Conservation (phyloP, 2,113 vertebrate genomes). For the Paramisgurnus dabryanus region DNA sequence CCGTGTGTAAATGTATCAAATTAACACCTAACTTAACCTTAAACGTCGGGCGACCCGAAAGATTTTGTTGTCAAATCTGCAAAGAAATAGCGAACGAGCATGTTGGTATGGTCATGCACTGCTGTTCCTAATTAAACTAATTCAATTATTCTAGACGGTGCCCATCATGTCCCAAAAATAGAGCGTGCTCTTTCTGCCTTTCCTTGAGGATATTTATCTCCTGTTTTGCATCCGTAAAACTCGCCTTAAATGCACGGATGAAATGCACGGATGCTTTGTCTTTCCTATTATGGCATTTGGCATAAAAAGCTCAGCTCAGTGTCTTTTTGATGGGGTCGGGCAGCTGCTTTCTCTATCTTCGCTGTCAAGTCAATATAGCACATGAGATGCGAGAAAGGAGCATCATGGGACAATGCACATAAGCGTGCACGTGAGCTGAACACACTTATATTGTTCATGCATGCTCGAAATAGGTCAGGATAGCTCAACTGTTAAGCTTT, state of each 20-base stretch:
- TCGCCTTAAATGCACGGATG: constrained; percentile 68
- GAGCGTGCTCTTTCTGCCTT: constrained; percentile 59
- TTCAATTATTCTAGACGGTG: constrained; percentile 64
- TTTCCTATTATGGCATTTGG: constrained; percentile 59
- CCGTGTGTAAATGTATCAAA: constrained; percentile 15
- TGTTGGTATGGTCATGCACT: constrained; percentile 57
- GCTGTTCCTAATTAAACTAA: constrained; percentile 67
- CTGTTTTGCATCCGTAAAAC: constrained; percentile 71
- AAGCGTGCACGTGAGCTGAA: background rate
- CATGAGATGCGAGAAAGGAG: background rate
- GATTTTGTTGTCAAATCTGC: background rate
- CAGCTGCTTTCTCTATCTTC: constrained; percentile 59
- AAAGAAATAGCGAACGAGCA: constrained; percentile 47
- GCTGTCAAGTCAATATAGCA: constrained; percentile 18
- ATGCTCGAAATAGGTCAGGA: constrained; percentile 3
- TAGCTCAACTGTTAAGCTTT: constrained; percentile 4
- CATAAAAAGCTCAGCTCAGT: constrained; percentile 60
- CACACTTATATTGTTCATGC: background rate
- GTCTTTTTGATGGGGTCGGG: constrained; percentile 61
- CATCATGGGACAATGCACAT: background rate
- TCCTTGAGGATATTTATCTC: constrained; percentile 74
- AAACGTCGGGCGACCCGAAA: background rate
- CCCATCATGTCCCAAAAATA: constrained; percentile 67
- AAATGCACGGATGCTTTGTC: constrained; percentile 70
- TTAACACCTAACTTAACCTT: constrained; percentile 8